phyloP scores from a whole-genome alignment of 2,888 invertebrate genomes.

The Anarsia innoxiella region DNA sequence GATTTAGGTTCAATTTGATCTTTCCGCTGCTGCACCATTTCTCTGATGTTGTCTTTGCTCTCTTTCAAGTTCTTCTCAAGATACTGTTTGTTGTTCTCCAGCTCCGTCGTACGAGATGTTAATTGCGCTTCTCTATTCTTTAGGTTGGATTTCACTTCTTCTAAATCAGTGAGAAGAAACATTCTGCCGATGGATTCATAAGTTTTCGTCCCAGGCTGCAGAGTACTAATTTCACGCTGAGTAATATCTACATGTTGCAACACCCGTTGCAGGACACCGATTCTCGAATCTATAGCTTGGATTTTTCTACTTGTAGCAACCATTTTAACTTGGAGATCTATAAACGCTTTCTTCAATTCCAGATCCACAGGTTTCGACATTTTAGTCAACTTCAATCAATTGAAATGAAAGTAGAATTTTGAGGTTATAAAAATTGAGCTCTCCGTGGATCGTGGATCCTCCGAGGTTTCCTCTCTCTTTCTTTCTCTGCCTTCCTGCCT shows the following conservation, averaged over 20 bases:
- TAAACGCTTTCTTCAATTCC: conserved; percentile 83
- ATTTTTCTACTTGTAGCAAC: conserved; percentile 87
- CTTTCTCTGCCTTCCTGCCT: too few species aligned
- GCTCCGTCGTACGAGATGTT: conserved; percentile 80
- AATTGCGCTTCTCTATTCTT: conserved; percentile 72
- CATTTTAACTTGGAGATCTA: conserved; percentile 87
- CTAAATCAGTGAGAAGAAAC: conserved; percentile 83
- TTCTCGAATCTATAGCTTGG: conserved; percentile 85
- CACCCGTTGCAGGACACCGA: conserved; percentile 79
- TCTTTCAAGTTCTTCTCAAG: conserved; percentile 88
- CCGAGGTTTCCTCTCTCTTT: too few species aligned
- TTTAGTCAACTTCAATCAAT: too few species aligned
- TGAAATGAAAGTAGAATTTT: too few species aligned
- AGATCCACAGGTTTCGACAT: conserved; percentile 74
- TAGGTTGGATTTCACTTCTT: conserved; percentile 78
- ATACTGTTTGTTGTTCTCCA: conserved; percentile 85
- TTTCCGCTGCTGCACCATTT: conserved; percentile 84
- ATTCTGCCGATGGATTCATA: conserved; percentile 90
- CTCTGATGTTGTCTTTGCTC: conserved; percentile 88
- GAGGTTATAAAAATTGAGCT: too few species aligned
- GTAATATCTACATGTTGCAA: conserved; percentile 84
- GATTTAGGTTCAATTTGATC: conserved; percentile 56
- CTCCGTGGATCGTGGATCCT: too few species aligned
- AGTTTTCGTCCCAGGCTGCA: conserved; percentile 80
- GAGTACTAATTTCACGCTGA: conserved; percentile 75